Conservation (phyloP, 2,113 vertebrate genomes). For the Callipepla squamata region DNA sequence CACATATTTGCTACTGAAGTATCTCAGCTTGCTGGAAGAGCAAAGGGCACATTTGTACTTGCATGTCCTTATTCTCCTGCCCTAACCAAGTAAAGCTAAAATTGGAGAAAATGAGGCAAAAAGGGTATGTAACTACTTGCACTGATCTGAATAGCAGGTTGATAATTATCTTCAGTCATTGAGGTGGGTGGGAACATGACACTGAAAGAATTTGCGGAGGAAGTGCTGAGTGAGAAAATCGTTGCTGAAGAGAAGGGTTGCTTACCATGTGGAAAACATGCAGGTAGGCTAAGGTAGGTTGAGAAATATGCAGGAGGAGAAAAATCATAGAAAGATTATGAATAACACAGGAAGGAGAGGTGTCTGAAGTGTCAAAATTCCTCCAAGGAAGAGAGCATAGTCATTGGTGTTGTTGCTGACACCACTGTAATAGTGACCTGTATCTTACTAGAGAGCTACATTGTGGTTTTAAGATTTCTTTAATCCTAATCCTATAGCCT, state of each 20-base stretch:
- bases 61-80: conserved; percentile 20
- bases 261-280: conserved; percentile 59
- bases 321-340: neutral
- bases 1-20: neutral
- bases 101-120: conserved; percentile 21
- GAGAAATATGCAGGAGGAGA: neutral
- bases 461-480: neutral
- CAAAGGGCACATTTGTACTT: neutral
- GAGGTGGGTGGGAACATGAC: conserved; percentile 57
- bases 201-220: conserved; percentile 63
- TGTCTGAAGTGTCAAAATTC: neutral
- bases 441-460: neutral
- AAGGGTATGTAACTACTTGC: conserved; percentile 50
- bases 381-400: neutral
- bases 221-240: conserved; percentile 69
- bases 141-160: conserved; percentile 58
- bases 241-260: conserved; percentile 46
- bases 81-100: conserved; percentile 15
- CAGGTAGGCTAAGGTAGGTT: conserved; percentile 1
- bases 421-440: neutral
- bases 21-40: neutral
- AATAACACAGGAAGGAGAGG: neutral
- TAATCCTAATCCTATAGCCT: neutral
- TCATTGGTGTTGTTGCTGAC: neutral
- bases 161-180: conserved; percentile 63